A percentile compares a stretch with the other conserved stretches of the same genome.
phyloP scores from a whole-genome alignment of 2,888 invertebrate species.

The Loripinus fragilis region DNA sequence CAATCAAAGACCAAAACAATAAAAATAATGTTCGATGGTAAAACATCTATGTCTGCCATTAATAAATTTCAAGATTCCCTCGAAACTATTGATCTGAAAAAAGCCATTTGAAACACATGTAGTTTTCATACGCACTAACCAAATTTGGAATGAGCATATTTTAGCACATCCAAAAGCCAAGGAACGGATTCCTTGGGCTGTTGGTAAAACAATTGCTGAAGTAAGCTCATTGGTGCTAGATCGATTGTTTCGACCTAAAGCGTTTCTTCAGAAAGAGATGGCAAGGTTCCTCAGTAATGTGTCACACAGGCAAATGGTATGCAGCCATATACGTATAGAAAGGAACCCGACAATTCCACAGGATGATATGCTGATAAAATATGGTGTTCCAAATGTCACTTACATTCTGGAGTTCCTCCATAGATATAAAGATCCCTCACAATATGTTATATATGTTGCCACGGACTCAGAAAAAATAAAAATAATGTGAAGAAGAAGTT shows the following conservation, averaged over 20 bases:
- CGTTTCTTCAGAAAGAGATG: neutral
- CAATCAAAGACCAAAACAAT: no score
- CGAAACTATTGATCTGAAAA: neutral
- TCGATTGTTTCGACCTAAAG: constrained; percentile 25
- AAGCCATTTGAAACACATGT: neutral
- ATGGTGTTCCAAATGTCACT: constrained; percentile 12
- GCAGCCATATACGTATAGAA: constrained; percentile 44
- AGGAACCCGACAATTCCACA: constrained; percentile 37
- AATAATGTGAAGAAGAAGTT: neutral
- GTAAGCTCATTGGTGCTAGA: constrained; percentile 18
- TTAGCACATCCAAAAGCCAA: constrained; percentile 2
- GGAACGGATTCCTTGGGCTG: constrained; percentile 21
- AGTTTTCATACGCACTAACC: neutral
- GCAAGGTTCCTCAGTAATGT: neutral
- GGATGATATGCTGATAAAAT: neutral
- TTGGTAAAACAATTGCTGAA: constrained; percentile 3
- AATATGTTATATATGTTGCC: constrained; percentile 35
- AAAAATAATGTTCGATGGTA: no score
- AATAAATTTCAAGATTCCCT: neutral
- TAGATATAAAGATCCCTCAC: constrained; percentile 2
- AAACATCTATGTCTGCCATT: no score
- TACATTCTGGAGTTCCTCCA: constrained; percentile 23
- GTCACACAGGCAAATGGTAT: constrained; percentile 2
- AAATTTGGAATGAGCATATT: neutral
- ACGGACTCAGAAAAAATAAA: constrained; percentile 38